These are phyloP conservation scores for Parotocinclus haroldoi DNA, from an alignment of 2,797 vertebrate species.

Conservation along the genomic window DNA sequence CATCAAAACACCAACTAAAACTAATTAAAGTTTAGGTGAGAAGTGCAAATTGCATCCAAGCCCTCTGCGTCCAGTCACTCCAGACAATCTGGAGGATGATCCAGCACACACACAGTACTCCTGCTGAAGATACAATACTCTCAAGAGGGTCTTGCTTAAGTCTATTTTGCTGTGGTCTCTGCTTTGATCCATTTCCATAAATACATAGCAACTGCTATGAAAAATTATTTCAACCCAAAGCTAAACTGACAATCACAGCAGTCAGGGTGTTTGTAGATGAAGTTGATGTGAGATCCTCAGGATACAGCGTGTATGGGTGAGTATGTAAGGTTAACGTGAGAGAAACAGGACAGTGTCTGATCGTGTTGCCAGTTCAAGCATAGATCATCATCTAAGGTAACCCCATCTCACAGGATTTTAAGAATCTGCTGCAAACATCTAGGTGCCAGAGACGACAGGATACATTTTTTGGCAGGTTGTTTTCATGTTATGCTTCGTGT, in stretches of 20 bases:
- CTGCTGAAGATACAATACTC: slow-evolving; percentile 16
- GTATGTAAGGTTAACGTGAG: not conserved
- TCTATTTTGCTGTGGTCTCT: not conserved
- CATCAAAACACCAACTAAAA: slow-evolving; percentile 41
- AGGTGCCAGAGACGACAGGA: too few relatives aligned
- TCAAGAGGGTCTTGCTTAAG: slow-evolving; percentile 5
- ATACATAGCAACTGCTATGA: too few relatives aligned
- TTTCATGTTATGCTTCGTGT: too few relatives aligned
- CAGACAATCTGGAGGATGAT: slow-evolving; percentile 33
- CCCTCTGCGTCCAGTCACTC: slow-evolving; percentile 7
- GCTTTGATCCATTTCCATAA: too few relatives aligned
- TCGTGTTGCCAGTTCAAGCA: not conserved
- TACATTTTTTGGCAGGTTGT: slow-evolving; percentile 11
- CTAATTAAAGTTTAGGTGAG: slow-evolving; percentile 48
- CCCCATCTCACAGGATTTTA: not conserved
- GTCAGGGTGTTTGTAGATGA: not conserved
- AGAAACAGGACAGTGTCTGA: slow-evolving; percentile 10
- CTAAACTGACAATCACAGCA: not conserved
- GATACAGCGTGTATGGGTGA: too few relatives aligned
- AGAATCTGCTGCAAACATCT: too few relatives aligned
- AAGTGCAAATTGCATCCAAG: slow-evolving; percentile 30
- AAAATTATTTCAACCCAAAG: too few relatives aligned
- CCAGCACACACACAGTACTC: slow-evolving; percentile 15
- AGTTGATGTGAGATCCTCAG: not conserved
- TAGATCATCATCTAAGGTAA: not conserved